These are phyloP conservation scores for Stenodera caucasica DNA, from an alignment of 2,888 invertebrate genomes.

Conservation along the genomic window DNA sequence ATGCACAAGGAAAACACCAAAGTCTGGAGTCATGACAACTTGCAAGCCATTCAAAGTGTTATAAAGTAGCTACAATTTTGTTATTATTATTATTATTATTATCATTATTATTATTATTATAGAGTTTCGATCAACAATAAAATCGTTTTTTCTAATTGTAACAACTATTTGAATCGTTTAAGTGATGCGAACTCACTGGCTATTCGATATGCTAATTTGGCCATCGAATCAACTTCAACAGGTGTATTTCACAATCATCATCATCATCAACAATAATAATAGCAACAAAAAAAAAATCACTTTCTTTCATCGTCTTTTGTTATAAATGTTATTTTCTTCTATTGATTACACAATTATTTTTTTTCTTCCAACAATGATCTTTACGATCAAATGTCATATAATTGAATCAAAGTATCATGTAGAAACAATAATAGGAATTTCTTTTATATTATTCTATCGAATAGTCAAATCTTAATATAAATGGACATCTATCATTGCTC, in stretches of 20 bases:
- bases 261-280: not conserved
- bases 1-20: slow-evolving; percentile 54
- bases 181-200: slow-evolving; percentile 31
- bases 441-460: slow-evolving; percentile 18
- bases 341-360: slow-evolving; percentile 19
- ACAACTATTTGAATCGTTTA: slow-evolving; percentile 29
- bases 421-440: slow-evolving; percentile 24
- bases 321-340: slow-evolving; percentile 15
- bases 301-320: slow-evolving; percentile 26
- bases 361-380: slow-evolving; percentile 13
- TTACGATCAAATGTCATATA: slow-evolving; percentile 21
- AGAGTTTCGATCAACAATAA: slow-evolving; percentile 30
- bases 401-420: slow-evolving; percentile 17
- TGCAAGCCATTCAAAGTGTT: slow-evolving; percentile 43
- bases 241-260: slow-evolving; percentile 23
- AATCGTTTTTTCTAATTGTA: slow-evolving; percentile 36
- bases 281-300: slow-evolving; percentile 20
- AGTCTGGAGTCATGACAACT: slow-evolving; percentile 56
- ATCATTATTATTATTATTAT: too few relatives aligned
- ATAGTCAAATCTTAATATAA: slow-evolving; percentile 26
- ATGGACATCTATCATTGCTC: slow-evolving; percentile 29
- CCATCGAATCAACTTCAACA: slow-evolving; percentile 25
- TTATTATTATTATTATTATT: slow-evolving; percentile 29
- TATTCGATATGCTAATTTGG: slow-evolving; percentile 30
- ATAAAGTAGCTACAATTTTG: slow-evolving; percentile 28